A percentile compares a stretch with the other conserved stretches of the same genome.
Evolutionary conservation across 2,797 vertebrate species (phyloP).

Genomic region (Cheirogaleus major): DNA sequence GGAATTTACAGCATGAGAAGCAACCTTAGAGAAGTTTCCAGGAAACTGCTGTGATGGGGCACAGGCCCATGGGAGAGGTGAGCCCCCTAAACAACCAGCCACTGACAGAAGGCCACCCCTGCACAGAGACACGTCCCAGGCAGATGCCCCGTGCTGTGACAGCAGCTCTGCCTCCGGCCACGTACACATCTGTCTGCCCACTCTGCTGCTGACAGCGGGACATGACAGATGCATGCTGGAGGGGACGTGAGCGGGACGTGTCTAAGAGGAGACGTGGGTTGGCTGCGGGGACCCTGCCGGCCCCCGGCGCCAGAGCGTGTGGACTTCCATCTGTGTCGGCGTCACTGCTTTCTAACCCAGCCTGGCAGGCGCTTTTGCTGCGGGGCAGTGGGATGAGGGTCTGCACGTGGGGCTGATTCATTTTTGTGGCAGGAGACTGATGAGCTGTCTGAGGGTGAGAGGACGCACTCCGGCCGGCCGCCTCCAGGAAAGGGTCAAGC

Average conservation of each 20-base stretch:
- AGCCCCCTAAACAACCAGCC: not conserved
- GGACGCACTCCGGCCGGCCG: not conserved
- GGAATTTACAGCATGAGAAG: not conserved
- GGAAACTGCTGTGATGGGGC: not conserved
- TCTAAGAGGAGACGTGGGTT: not conserved
- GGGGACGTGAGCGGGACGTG: not conserved
- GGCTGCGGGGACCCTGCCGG: accelerated
- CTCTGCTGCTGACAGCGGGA: not conserved
- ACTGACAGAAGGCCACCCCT: not conserved
- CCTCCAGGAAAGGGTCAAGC: conserved; percentile 33
- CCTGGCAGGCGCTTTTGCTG: conserved; percentile 51
- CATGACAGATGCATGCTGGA: not conserved
- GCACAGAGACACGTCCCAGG: accelerated
- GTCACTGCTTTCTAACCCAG: not conserved
- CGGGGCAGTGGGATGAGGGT: not conserved
- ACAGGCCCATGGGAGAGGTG: not conserved
- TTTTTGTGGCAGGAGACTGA: conserved; percentile 40
- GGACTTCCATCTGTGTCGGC: not conserved
- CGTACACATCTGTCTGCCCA: not conserved
- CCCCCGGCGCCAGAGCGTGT: accelerated
- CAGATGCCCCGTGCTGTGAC: accelerated
- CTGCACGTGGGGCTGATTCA: accelerated
- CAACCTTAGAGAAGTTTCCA: not conserved
- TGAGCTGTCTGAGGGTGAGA: not conserved
- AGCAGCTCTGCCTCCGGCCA: not conserved